Evolutionary conservation across 1,140 invertebrate genomes (phyloP), one percentile per base, ranked within the genome.

Genomic region (Trichonephila clavipes): DNA sequence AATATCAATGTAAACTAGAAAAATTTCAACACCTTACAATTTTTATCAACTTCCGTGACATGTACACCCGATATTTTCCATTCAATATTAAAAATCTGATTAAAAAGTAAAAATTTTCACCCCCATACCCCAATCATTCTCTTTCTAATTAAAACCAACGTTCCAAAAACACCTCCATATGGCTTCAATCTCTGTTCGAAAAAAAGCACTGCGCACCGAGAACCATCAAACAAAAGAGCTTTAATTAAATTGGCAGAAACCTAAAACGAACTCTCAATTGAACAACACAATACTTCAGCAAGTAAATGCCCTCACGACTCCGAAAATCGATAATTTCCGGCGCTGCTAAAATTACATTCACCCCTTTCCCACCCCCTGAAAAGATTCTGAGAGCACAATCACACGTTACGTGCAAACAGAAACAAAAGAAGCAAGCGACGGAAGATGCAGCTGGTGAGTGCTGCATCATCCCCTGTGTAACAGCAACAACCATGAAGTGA

Each of bases 291-390:
- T 85, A 12, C 21, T 61, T 21, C 72, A 77, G 24, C 72, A 77
- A 16, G 28, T 28, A 77, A 7, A 34, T 18, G 28, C 34, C 72
- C 72, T 21, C 12, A 4, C 44, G 21, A n/a, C 21, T 6, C 16
- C 34, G 83, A 28, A 51, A 85, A 85, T 85, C 83, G 83, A 85
- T 85, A 85, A 85, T 85, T 85, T 85, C 83, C 83, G 44, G 83
- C 83, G 51, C 83, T n/a, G 83, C 44, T 59, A 85, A 59, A 58
- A n/a, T 85, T 61, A 85, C 44, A 2, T 21, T 21, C 24, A 5
- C 24, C 24, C 28, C 24, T 24, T 18, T 28, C 8, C 69, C 69
- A 4, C 16, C 72, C 28, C 12, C 24, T 14, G 21, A 59, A 85
- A 85, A 85, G 58, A 85, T 59, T 21, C 44, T 21, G 44, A 85